Conservation (phyloP, 2,797 vertebrate species). For the Anguilla megastoma region DNA sequence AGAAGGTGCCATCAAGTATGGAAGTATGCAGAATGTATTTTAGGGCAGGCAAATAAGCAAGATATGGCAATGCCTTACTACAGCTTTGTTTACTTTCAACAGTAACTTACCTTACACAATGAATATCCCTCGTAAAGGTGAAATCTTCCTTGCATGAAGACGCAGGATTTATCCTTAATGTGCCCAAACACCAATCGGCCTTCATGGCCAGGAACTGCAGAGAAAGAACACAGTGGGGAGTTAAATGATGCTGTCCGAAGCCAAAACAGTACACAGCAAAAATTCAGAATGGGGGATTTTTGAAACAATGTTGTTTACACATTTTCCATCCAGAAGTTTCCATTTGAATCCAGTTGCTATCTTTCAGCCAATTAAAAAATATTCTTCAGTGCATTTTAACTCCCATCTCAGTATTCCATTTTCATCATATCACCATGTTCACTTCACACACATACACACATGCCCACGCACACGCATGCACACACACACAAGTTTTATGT, state of each 20-base stretch:
- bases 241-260: neutral
- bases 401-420: no score
- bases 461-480: no score
- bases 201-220: conserved; percentile 66
- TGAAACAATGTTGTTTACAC: neutral
- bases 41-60: neutral
- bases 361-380: no score
- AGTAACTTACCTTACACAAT: conserved; percentile 64
- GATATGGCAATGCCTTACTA: neutral
- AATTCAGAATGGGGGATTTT: neutral
- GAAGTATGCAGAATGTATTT: neutral
- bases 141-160: conserved; percentile 74
- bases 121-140: conserved; percentile 74
- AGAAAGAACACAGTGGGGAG: neutral
- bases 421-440: no score
- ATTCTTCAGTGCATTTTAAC: no score
- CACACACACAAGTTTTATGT: no score
- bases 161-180: conserved; percentile 64
- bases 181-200: conserved; percentile 71
- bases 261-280: neutral
- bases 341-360: no score
- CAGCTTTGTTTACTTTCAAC: neutral
- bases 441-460: no score
- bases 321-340: neutral
- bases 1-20: neutral